Conservation (phyloP, 2,888 invertebrate species). For the Acanthosoma haemorrhoidale region DNA sequence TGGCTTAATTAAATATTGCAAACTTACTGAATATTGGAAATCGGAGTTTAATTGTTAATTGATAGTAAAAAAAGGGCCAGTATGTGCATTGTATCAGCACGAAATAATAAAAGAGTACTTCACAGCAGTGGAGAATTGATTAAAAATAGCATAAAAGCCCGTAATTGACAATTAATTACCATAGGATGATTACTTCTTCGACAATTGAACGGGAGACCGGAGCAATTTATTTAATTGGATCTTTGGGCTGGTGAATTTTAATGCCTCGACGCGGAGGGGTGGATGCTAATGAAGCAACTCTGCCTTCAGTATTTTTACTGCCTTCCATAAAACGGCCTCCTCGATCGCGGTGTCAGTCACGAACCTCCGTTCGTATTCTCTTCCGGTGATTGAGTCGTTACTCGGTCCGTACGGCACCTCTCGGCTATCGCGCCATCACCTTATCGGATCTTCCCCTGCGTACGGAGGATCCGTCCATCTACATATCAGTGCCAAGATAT, state of each 20-base stretch:
- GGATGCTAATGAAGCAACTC: background rate
- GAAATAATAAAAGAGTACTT: too few species aligned
- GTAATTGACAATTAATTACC: background rate
- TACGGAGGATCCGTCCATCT: too few species aligned
- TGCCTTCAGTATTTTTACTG: background rate
- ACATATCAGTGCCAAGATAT: too few species aligned
- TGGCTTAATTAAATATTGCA: too few species aligned
- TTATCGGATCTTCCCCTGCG: background rate
- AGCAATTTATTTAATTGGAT: background rate
- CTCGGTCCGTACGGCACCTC: background rate
- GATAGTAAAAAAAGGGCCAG: too few species aligned
- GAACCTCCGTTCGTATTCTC: background rate
- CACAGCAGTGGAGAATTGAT: too few species aligned
- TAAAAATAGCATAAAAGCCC: too few species aligned
- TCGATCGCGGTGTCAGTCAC: background rate
- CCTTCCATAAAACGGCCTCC: background rate
- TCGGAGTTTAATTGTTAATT: too few species aligned
- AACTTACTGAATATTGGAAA: too few species aligned
- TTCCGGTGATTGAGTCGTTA: conserved; percentile 1
- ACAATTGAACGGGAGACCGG: background rate
- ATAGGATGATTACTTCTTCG: background rate
- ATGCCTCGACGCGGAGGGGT: background rate
- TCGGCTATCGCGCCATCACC: background rate
- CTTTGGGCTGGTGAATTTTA: background rate
- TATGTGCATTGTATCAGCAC: too few species aligned